Evolutionary conservation across 2,888 invertebrate genomes (phyloP), one percentile per base, ranked within the genome.

Genomic region (Amiota minor): DNA sequence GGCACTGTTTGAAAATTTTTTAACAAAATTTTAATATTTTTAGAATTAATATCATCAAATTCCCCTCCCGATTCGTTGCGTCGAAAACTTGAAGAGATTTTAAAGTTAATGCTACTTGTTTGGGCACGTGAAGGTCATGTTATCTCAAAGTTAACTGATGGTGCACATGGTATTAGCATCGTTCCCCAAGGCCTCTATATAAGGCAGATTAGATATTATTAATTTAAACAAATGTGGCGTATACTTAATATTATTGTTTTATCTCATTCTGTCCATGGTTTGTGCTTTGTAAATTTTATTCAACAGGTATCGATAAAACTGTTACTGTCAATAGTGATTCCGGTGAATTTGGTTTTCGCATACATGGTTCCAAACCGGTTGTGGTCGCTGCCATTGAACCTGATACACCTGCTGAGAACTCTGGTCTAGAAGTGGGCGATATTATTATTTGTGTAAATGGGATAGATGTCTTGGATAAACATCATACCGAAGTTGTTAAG

Each of bases 291-390:
- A 16, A 45, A 16, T 74, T 49, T 46, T 20, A 18, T 56, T 64
- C 77, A 77, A 8, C 90, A 97, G 97, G 96, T 89, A 94, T 95
- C 85, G 97, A 97, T 91, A 97, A 97, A 90, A 94, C 94, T 18
- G 95, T 97, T 49, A 92, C 95, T 71, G 95, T 97, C 6, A 93
- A 93, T 78, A 93, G 96, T 70, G 95, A 95, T 81, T 93, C 94
- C 35, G 96, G 96, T 53, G 98, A 97, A 88, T 98, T 97, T 88
- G 98, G 98, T 14, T 97, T 98, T 89, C 93, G 98, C 76, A 97
- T 98, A 86, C 97, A 98, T 84, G 98, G 98, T 45, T 96, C 97
- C 74, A 96, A 96, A 86, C 98, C 98, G 1, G 97, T 98, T n/a
- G 97, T 98, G 14, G 97, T 98, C 46, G 97, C 98, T 4, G 97